Base-by-base conservation (phyloP, 2,888 invertebrate species). In the Mythimna vitellina region DNA sequence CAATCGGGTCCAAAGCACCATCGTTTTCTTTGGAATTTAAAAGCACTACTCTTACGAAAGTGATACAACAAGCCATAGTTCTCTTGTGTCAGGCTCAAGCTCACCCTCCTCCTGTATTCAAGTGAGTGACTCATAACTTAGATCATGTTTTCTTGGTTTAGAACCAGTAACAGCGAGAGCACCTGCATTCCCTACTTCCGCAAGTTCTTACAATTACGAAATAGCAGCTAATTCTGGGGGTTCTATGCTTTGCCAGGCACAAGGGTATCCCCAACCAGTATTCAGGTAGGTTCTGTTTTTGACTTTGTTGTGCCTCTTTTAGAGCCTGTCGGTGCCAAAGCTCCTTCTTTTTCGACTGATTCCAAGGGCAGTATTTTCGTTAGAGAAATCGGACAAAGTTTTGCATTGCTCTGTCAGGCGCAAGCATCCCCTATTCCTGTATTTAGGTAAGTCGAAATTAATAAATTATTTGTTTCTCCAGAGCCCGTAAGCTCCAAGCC, bases 61-160 rank as follows among this genome's bases (percentile, higher is more conserved):
- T 92, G 71, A 91, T 94, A 71, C 92, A 93, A 65, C 96, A 96
- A 88, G 95, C 95, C 83, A 96, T 97, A 88, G 97, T 96, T 86
- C 93, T 98, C 76, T 96, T 97, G 78, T 97, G 97, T 92, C 97
- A 97, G 89, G 97, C 97, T 68, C 97, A 98, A 93, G 97, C 97
- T 77, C 97, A 97, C 88, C 97, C 97, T 82, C 94, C 97, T 88
- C 97, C 97, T 75, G 89, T 95, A 87, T 97, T 97, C 96, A 97
- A 97, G 97, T 97, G 97, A 96, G 96, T 94, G 81, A 70, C 49
- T 73, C 64, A 74, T 81, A 88, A 81, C 83, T 82, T 84, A 81
- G 70, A 77, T 77, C 73, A 68, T 82, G 68, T 86, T 88, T 88
- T 84, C 92, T 89, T 90, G 88, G 91, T 91, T 89, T 89, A 96